phyloP scores from a whole-genome alignment of 37 sponge, comb jelly and placozoan genomes.

The Haliclona indistincta region DNA sequence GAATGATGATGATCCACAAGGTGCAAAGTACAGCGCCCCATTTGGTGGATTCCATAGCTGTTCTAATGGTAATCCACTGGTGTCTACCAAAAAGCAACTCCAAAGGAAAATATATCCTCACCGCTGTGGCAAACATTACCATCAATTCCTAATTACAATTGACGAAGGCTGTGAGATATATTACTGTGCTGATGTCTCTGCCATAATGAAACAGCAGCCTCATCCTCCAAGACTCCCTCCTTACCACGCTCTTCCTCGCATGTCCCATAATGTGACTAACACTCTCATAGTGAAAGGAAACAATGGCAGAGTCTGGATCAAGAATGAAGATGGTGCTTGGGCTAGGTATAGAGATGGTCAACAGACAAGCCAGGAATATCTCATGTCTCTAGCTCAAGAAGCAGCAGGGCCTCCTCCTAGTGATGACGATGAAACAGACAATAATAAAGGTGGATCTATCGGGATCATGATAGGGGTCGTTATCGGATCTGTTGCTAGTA shows the following conservation, averaged over 20 bases:
- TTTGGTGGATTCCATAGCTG: constrained; percentile 85
- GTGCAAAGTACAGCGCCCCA: constrained; percentile 26
- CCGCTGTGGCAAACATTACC: constrained; percentile 49
- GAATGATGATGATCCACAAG: constrained; percentile 55
- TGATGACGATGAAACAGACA: too few species aligned
- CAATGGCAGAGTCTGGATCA: background rate
- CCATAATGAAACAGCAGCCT: background rate
- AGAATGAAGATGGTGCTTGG: background rate
- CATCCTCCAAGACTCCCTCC: constrained; percentile 49
- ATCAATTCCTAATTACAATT: constrained; percentile 53
- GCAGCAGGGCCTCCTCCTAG: too few species aligned
- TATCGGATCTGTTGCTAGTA: too few species aligned
- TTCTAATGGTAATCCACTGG: constrained; percentile 64
- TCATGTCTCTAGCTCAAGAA: too few species aligned
- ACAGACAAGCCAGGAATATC: too few species aligned
- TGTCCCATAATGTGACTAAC: constrained; percentile 20
- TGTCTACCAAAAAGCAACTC: background rate
- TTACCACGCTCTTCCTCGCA: constrained; percentile 24
- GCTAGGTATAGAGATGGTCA: too few species aligned
- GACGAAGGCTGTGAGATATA: constrained; percentile 72
- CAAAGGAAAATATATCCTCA: background rate
- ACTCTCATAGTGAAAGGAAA: constrained; percentile 25
- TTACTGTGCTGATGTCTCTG: constrained; percentile 44
- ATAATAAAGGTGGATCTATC: too few species aligned
- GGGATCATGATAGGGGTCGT: too few species aligned